Evolutionary conservation across 2,113 vertebrate genomes (phyloP).

Genomic region (Peucedramus taeniatus): DNA sequence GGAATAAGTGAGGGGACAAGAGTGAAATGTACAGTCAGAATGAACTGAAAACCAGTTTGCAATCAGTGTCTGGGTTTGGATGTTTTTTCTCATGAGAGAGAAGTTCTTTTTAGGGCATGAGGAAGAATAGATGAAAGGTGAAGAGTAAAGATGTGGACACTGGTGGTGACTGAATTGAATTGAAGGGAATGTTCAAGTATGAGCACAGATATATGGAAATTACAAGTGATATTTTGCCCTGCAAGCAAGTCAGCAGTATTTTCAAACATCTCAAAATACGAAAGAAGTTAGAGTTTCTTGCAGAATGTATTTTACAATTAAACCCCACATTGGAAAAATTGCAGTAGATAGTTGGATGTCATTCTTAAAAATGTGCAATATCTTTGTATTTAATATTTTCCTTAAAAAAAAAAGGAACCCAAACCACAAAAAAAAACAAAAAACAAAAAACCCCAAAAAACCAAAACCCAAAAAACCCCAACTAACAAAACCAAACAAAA

Average conservation of each 20-base stretch:
- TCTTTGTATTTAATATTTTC: neutral
- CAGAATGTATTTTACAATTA: neutral
- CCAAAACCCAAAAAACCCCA: no score
- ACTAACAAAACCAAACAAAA: neutral
- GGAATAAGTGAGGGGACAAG: neutral
- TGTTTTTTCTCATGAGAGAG: neutral
- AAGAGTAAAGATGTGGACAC: neutral
- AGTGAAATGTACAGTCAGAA: neutral
- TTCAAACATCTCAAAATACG: neutral
- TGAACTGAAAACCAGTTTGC: neutral
- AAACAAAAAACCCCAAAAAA: no score
- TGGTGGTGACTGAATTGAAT: neutral
- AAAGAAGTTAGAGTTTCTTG: neutral
- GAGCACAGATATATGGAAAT: neutral
- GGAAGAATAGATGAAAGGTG: neutral
- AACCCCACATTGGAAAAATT: neutral
- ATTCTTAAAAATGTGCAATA: neutral
- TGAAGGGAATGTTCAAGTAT: neutral
- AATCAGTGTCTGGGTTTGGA: neutral
- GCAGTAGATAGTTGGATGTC: neutral
- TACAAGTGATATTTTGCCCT: neutral
- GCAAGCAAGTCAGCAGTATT: neutral
- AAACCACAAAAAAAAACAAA: accelerated
- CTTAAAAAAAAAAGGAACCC: neutral
- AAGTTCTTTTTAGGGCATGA: neutral